Evolutionary conservation across 2,797 vertebrate genomes (phyloP).

Genomic region (Sebastes oblongus): DNA sequence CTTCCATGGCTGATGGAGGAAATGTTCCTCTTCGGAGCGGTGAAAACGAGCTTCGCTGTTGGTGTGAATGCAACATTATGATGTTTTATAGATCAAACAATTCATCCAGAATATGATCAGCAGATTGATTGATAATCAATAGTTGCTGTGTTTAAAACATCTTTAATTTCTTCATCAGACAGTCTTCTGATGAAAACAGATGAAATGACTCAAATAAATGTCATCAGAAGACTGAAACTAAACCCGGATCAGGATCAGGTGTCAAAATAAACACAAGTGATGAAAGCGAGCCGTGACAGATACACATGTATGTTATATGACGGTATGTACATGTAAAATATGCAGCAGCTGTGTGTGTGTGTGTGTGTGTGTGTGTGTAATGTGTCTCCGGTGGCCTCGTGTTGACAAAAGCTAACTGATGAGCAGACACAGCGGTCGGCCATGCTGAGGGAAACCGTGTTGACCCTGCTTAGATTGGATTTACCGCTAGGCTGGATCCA

Average conservation of each 20-base stretch:
- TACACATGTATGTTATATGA: neutral
- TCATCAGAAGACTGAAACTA: too few relatives aligned
- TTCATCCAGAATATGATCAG: too few relatives aligned
- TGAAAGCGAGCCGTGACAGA: too few relatives aligned
- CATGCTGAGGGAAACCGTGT: conserved; percentile 72
- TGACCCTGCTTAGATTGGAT: conserved; percentile 97
- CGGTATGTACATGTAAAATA: neutral
- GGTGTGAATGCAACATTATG: neutral
- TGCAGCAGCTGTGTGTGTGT: conserved; percentile 1
- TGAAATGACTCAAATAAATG: too few relatives aligned
- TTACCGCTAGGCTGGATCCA: conserved; percentile 90
- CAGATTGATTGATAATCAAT: too few relatives aligned
- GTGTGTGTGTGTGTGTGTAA: conserved; percentile 50
- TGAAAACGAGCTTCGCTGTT: rapidly evolving
- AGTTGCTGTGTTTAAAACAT: too few relatives aligned
- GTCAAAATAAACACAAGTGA: too few relatives aligned
- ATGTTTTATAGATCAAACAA: neutral
- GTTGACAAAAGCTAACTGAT: conserved; percentile 96
- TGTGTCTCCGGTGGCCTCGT: conserved; percentile 86
- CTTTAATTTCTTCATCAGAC: too few relatives aligned
- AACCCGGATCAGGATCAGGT: too few relatives aligned
- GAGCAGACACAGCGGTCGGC: conserved; percentile 83
- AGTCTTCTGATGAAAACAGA: too few relatives aligned
- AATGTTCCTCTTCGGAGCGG: too few relatives aligned
- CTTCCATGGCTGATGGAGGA: too few relatives aligned